phyloP scores from a whole-genome alignment of 1,140 invertebrate species.

The Adelges cooleyi region DNA sequence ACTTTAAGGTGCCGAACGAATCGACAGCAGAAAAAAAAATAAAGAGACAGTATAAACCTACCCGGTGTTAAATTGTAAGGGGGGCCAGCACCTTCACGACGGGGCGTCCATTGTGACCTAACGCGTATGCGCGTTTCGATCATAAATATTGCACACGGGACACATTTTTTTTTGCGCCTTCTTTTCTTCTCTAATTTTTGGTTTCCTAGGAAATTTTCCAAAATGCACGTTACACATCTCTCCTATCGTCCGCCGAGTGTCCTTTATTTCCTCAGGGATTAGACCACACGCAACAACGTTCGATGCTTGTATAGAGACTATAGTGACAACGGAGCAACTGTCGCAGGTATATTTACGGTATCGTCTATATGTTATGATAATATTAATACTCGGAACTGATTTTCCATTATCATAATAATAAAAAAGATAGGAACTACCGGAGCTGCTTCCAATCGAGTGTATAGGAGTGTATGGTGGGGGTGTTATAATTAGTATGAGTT shows the following conservation, averaged over 20 bases:
- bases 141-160: conserved; percentile 15
- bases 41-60: background rate
- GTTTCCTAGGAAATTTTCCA: conserved; percentile 1
- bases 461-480: too few species aligned
- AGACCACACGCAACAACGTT: conserved; percentile 9
- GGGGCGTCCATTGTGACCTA: conserved; percentile 21
- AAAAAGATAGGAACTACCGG: too few species aligned
- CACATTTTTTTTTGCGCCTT: background rate
- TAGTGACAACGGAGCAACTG: background rate
- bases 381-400: too few species aligned
- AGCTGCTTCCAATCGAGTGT: too few species aligned
- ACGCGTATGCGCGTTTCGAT: background rate
- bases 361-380: too few species aligned
- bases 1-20: conserved; percentile 23
- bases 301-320: background rate
- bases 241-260: background rate
- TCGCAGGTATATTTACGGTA: conserved; percentile 1
- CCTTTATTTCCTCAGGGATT: background rate
- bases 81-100: conserved; percentile 18
- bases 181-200: background rate
- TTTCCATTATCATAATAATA: too few species aligned
- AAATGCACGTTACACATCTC: background rate
- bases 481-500: too few species aligned
- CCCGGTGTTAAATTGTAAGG: conserved; percentile 28
- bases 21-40: conserved; percentile 9